Evolutionary conservation across 2,113 vertebrate genomes (phyloP).

Genomic region (Epinephelus lanceolatus): DNA sequence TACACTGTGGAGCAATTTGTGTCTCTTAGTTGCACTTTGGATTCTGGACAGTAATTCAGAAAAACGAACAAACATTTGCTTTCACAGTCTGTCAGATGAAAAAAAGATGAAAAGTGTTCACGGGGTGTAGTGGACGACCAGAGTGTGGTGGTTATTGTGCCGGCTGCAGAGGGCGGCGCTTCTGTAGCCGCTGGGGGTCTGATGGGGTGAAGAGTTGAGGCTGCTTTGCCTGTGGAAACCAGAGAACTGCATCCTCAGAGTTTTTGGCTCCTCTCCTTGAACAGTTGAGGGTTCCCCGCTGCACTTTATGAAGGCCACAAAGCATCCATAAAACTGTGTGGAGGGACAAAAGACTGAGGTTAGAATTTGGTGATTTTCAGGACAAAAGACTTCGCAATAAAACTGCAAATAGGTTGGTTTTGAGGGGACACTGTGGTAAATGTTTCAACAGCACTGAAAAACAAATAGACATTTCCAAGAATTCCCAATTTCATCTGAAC

Average conservation of each 20-base stretch:
- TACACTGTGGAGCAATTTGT: background rate
- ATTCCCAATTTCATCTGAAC: background rate
- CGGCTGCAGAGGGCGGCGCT: conserved; percentile 17
- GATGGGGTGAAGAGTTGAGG: conserved; percentile 25
- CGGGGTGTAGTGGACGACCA: conserved; percentile 74
- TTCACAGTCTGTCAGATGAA: background rate
- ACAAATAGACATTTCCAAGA: background rate
- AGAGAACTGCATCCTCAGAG: conserved; percentile 4
- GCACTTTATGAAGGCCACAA: conserved; percentile 79
- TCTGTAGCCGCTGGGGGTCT: conserved; percentile 15
- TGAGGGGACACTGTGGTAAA: too few species aligned
- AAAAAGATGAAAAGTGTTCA: background rate
- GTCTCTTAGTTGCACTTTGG: conserved; percentile 13
- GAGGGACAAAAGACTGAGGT: background rate
- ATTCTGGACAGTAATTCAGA: background rate
- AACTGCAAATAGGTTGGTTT: background rate
- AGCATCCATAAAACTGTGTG: conserved; percentile 77
- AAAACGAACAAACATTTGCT: background rate
- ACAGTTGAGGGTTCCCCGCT: conserved; percentile 43
- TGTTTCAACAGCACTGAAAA: background rate
- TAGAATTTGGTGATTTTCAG: background rate
- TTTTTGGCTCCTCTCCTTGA: conserved; percentile 44
- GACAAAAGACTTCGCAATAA: background rate
- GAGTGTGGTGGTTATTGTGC: conserved; percentile 34
- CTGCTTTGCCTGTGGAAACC: conserved; percentile 32